Evolutionary conservation across 2,888 invertebrate species (phyloP).

Genomic region (Aleiodes alternator): DNA sequence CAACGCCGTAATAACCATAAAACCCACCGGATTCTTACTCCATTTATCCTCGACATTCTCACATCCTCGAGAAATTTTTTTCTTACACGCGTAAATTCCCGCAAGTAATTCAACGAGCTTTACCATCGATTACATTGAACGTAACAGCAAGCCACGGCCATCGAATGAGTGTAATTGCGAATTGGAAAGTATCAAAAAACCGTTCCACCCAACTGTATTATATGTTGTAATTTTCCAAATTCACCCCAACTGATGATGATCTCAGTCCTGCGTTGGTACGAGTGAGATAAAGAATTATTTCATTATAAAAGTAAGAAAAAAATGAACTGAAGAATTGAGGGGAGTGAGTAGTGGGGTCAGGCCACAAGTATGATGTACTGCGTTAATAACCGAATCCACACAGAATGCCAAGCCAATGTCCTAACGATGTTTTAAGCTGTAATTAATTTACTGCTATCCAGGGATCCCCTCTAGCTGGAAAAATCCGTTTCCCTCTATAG

Average conservation of each 20-base stretch:
- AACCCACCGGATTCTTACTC: too few relatives aligned
- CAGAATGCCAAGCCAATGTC: slow-evolving; percentile 58
- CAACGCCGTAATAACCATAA: too few relatives aligned
- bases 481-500: slow-evolving; percentile 43
- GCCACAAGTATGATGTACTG: slow-evolving; percentile 70
- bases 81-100: too few relatives aligned
- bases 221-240: slow-evolving; percentile 41
- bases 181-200: slow-evolving; percentile 39
- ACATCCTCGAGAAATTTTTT: too few relatives aligned
- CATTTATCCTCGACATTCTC: too few relatives aligned
- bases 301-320: slow-evolving; percentile 28
- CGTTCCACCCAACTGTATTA: not conserved
- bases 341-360: slow-evolving; percentile 42
- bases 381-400: slow-evolving; percentile 71
- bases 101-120: not conserved
- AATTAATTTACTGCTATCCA: slow-evolving; percentile 71
- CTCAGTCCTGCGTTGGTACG: slow-evolving; percentile 49
- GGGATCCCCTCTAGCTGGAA: slow-evolving; percentile 56
- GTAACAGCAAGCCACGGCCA: not conserved
- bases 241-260: slow-evolving; percentile 52
- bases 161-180: slow-evolving; percentile 66
- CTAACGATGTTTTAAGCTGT: slow-evolving; percentile 74
- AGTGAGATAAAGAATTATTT: slow-evolving; percentile 39
- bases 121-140: slow-evolving; percentile 1
- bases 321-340: slow-evolving; percentile 32